Percentiles rank a stretch among this genome's conserved stretches.
phyloP scores from a whole-genome alignment of 2,113 vertebrate species.

The Struthio camelus region DNA sequence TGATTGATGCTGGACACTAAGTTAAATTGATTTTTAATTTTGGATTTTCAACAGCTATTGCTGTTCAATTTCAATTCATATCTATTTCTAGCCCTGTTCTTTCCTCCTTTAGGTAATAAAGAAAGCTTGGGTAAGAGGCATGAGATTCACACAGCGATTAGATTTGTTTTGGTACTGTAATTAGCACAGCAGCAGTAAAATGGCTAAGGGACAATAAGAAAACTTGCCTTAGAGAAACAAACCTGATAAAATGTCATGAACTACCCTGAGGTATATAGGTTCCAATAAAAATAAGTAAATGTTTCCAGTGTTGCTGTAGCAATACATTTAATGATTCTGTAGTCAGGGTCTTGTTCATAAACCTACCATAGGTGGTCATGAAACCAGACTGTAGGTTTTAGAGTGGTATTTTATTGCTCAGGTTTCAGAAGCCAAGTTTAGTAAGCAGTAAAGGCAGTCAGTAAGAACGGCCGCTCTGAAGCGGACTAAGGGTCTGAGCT shows the following conservation, averaged over 20 bases:
- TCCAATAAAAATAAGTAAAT: neutral
- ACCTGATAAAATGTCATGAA: conserved; percentile 10
- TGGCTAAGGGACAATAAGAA: neutral
- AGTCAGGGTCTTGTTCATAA: neutral
- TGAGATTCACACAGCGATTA: neutral
- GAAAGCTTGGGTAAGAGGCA: neutral
- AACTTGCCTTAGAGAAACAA: conserved; percentile 3
- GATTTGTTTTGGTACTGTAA: neutral
- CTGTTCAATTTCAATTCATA: neutral
- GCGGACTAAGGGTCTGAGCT: neutral
- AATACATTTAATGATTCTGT: neutral
- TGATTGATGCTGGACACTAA: neutral
- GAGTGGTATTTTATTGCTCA: neutral
- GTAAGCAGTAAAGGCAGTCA: no score
- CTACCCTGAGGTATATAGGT: neutral
- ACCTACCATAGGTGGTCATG: neutral
- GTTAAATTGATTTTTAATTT: neutral
- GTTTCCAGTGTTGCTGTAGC: neutral
- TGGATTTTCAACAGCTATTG: neutral
- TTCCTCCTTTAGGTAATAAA: neutral
- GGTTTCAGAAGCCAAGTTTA: neutral
- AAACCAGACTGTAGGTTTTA: neutral
- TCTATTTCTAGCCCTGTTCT: neutral
- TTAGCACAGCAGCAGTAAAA: conserved; percentile 41
- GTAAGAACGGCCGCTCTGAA: neutral